These are phyloP conservation scores for Lordiphosa mommai DNA, from an alignment of 1,140 invertebrate species.

Conservation along the genomic window DNA sequence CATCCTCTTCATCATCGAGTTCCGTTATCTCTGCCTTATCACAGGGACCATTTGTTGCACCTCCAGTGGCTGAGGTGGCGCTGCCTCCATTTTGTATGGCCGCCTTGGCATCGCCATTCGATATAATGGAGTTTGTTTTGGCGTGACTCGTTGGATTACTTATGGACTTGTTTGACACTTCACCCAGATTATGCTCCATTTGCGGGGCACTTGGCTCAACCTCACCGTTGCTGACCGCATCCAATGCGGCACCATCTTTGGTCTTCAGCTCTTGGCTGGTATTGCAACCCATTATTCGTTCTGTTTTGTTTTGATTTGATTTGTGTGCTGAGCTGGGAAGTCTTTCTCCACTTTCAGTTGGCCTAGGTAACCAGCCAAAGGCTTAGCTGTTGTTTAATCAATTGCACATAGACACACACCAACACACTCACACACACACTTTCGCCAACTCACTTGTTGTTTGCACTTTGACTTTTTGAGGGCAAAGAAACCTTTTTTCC, in stretches of 20 bases:
- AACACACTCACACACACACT: conserved; percentile 9
- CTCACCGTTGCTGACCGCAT: conserved; percentile 66
- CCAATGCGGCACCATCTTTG: conserved; percentile 64
- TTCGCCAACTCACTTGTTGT: conserved; percentile 29
- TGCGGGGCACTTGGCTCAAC: conserved; percentile 54
- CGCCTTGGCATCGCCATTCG: conserved; percentile 68
- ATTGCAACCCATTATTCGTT: conserved; percentile 68
- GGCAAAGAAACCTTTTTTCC: conserved; percentile 7
- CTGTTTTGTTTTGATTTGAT: conserved; percentile 12
- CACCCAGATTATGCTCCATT: conserved; percentile 32
- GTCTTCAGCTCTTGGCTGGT: conserved; percentile 78
- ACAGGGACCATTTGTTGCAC: conserved; percentile 69
- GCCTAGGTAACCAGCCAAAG: conserved; percentile 62
- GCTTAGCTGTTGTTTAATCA: conserved; percentile 66
- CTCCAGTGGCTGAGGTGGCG: conserved; percentile 8
- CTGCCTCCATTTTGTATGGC: conserved; percentile 19
- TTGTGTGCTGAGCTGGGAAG: conserved; percentile 11
- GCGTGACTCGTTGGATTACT: conserved; percentile 71
- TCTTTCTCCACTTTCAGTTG: conserved; percentile 46
- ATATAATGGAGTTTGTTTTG: conserved; percentile 77
- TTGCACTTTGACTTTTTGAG: conserved; percentile 20
- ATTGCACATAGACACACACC: conserved; percentile 42
- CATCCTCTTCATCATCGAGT: conserved; percentile 70
- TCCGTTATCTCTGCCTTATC: conserved; percentile 72
- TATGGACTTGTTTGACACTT: conserved; percentile 39